These are phyloP conservation scores for Cantharis lateralis DNA, from an alignment of 2,888 invertebrate species.

Conservation along the genomic window DNA sequence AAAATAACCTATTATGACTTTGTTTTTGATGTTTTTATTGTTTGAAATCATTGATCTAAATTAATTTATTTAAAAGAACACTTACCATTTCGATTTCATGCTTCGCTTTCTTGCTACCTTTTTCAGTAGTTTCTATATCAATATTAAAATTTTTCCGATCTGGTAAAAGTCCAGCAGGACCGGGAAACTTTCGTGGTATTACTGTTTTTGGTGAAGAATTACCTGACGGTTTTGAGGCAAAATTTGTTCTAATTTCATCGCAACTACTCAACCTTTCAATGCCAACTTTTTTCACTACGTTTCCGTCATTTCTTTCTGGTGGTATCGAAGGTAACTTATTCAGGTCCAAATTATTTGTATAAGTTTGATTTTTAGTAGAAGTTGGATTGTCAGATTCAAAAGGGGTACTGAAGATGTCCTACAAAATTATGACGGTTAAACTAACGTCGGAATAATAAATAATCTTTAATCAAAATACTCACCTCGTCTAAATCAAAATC, in stretches of 20 bases:
- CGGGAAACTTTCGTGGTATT: slow-evolving; percentile 41
- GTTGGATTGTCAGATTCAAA: background rate
- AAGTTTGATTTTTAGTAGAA: background rate
- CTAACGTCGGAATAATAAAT: background rate
- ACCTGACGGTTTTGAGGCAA: background rate
- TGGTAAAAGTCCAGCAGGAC: slow-evolving; percentile 42
- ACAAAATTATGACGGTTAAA: background rate
- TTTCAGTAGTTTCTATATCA: slow-evolving; percentile 17
- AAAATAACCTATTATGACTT: no score
- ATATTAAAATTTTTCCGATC: slow-evolving; percentile 25
- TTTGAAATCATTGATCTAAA: background rate
- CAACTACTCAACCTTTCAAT: background rate
- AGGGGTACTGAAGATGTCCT: background rate
- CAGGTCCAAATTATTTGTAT: background rate
- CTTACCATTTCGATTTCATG: slow-evolving; percentile 1
- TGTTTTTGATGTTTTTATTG: no score
- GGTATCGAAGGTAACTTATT: background rate
- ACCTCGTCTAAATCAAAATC: slow-evolving; percentile 14
- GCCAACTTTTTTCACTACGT: background rate
- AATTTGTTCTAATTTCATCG: background rate
- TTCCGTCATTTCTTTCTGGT: background rate
- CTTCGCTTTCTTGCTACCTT: background rate
- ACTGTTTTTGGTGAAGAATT: slow-evolving; percentile 21
- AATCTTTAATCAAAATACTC: background rate
- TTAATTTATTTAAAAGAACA: background rate